Evolutionary conservation across 2,113 vertebrate species (phyloP).

Genomic region (Nettapus auritus): DNA sequence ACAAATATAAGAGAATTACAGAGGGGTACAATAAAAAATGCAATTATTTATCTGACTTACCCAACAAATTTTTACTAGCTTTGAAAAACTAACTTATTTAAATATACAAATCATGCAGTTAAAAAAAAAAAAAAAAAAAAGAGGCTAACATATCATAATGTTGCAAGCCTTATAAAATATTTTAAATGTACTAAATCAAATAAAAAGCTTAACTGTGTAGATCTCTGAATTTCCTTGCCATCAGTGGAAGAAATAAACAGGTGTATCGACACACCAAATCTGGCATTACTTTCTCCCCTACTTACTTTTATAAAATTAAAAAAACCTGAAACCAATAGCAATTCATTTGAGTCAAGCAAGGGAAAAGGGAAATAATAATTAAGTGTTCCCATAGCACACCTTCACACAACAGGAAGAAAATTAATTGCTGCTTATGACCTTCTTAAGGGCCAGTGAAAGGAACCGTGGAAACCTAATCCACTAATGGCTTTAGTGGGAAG

Average conservation of each 20-base stretch:
- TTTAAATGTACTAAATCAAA: not conserved
- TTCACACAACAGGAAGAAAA: not conserved
- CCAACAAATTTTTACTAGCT: not conserved
- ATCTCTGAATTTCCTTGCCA: not conserved
- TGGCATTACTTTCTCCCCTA: not conserved
- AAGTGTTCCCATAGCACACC: not conserved
- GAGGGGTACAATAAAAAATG: not conserved
- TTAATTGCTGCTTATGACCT: not conserved
- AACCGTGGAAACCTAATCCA: not conserved
- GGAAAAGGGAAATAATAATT: not conserved
- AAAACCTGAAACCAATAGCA: not conserved
- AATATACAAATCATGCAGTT: not conserved
- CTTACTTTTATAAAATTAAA: not conserved
- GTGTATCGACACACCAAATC: not conserved
- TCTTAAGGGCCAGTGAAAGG: not conserved
- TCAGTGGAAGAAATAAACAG: not conserved
- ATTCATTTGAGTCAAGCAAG: accelerated
- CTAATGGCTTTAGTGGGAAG: not conserved
- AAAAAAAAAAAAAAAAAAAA: too few species aligned
- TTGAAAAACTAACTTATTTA: not conserved
- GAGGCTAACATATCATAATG: accelerated
- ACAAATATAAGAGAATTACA: not conserved
- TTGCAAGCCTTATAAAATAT: not conserved
- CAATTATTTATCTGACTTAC: not conserved
- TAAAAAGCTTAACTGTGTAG: not conserved